Evolutionary conservation across 1,140 invertebrate species (phyloP), one percentile per base, ranked within the genome.

Genomic region (Cydia pomonella): DNA sequence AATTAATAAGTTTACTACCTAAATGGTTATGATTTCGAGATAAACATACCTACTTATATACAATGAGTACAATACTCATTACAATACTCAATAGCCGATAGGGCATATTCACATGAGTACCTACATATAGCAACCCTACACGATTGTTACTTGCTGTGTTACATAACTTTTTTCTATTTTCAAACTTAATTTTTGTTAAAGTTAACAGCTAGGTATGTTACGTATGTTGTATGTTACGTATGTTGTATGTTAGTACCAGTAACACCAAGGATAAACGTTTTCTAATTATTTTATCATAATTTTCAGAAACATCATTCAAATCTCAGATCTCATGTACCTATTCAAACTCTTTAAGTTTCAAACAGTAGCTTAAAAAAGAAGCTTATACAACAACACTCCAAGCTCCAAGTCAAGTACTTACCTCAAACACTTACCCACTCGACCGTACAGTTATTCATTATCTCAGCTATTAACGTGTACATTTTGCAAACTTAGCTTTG

Each of bases 401-500:
- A 64, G 25, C 27, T 18, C n/a, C n/a, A 69, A 64, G 25, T 64
- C 27, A 69, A 33, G 64, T 29, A 69, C 64, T 69, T 41, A 33
- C 29, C 27, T 33, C 9, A 59, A 59, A 59, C 64, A 69, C 64
- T 69, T 69, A 69, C 64, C 63, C 63, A 69, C 64, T 69, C 29
- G 64, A 69, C 64, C 16, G 27, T 29, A 66, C 25, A 38, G 63
- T 69, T 41, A 33, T 33, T 33, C n/a, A 69, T 33, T 69, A 69
- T 69, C 63, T 66, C 64, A 69, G 29, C 27, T 33, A 69, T 66
- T 69, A 69, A 69, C 64, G 64, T 69, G 29, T 41, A 59, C 16
- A 33, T 38, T 69, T 69, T 10, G 41, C 64, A 69, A 69, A 69
- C 27, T 38, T 69, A 18, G 5, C 29, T 33, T 69, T 69, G 23